These are phyloP conservation scores for Aspidiotus destructor DNA, from an alignment of 2,888 invertebrate species.

Conservation along the genomic window DNA sequence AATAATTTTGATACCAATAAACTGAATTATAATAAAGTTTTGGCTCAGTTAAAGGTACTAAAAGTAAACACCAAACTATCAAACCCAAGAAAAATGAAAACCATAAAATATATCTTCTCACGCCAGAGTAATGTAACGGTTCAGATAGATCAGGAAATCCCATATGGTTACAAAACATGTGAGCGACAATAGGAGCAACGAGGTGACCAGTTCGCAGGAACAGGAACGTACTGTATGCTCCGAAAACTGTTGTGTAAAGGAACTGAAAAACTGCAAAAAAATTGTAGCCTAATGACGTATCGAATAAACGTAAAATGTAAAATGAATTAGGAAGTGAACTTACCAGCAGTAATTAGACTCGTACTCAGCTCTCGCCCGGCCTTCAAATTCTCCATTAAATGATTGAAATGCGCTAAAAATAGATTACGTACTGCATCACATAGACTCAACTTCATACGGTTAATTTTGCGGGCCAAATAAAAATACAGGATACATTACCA, in stretches of 20 bases:
- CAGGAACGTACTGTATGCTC: constrained; percentile 85
- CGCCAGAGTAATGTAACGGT: constrained; percentile 51
- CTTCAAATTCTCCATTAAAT: constrained; percentile 69
- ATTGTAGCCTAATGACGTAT: constrained; percentile 10
- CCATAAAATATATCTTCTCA: constrained; percentile 56
- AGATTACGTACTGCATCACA: constrained; percentile 7
- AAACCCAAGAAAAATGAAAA: constrained; percentile 65
- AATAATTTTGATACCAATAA: constrained; percentile 39
- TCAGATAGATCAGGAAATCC: constrained; percentile 83
- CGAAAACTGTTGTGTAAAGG: constrained; percentile 82
- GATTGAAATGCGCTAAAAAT: constrained; percentile 75
- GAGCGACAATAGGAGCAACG: constrained; percentile 74
- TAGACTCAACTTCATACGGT: neutral
- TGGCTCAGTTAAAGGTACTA: constrained; percentile 69
- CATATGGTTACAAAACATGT: constrained; percentile 95
- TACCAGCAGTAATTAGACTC: constrained; percentile 64
- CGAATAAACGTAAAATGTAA: constrained; percentile 34
- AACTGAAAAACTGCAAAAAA: constrained; percentile 63
- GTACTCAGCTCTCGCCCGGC: constrained; percentile 58
- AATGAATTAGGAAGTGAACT: constrained; percentile 40
- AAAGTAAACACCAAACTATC: constrained; percentile 61
- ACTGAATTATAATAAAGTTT: constrained; percentile 45
- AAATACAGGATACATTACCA: constrained; percentile 46
- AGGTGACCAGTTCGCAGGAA: constrained; percentile 85
- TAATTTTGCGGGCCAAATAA: neutral